Base-by-base conservation (phyloP, 1,140 invertebrate species). In the Odontomachus brunneus region DNA sequence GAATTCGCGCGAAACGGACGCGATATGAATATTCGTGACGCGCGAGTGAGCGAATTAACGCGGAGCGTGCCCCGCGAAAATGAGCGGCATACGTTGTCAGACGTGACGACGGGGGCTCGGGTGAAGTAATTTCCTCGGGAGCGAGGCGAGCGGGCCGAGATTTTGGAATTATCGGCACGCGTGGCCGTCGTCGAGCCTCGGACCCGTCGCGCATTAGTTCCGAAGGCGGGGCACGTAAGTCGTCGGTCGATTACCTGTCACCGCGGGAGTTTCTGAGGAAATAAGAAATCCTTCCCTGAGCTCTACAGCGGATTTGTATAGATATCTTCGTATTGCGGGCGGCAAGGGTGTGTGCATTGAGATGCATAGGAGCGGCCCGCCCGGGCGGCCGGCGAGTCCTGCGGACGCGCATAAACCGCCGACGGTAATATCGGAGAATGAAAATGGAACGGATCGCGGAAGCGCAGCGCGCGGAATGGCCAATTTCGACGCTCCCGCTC, bases 231-330 rank as follows among this genome's bases (percentile, higher is more conserved):
- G 59, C 85, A 83, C 81, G 85, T 87, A 86, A 83, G 51, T 66
- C 78, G 53, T 22, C 59, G 66, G 69, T 87, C 84, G 84, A 87
- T 87, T 87, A 86, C 80, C 60, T 82, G 84, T 87, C 71, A 76
- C 62, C 59, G 83, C 62, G 63, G 48, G 84, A 76, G 80, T 55
- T 87, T 63, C 85, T 53, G 75, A 75, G 81, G 85, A 87, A 87
- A 87, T 87, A 87, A 83, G 85, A 87, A 87, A 83, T 87, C 57
- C 66, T 60, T 51, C 67, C 24, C 29, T 33, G 19, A 1, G 19
- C n/a, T 67, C 62, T 69, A 80, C 63, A 49, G 57, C 44, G 65
- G 74, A 81, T 88, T 88, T 88, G 82, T 87, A 82, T 67, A 81
- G 82, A 86, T n/a, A n/a, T 86, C 67, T 53, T 57, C 69, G 19